Percentiles rank a stretch among this genome's conserved stretches.
Conservation (phyloP, 2,113 vertebrate genomes). For the Onychorhynchus coronatus region DNA sequence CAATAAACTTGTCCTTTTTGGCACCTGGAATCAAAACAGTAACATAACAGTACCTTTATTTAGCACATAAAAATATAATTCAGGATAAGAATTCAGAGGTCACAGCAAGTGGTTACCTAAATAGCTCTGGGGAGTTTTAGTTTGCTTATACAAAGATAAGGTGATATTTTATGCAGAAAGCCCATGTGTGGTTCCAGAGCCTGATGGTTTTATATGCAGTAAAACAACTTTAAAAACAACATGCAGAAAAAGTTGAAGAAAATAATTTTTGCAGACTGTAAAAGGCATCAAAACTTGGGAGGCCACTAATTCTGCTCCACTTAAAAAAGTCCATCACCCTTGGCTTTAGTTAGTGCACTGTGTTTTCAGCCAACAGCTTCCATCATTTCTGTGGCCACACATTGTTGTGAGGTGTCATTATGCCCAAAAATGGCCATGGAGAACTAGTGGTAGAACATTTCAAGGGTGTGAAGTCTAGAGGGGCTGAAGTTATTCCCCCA, state of each 20-base stretch:
- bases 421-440: background rate
- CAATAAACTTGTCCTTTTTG: slow-evolving; percentile 72
- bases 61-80: slow-evolving; percentile 74
- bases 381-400: background rate
- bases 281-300: background rate
- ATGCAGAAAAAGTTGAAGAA: background rate
- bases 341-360: background rate
- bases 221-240: slow-evolving; percentile 29
- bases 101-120: slow-evolving; percentile 76
- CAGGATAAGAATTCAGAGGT: slow-evolving; percentile 73
- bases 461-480: background rate
- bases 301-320: background rate
- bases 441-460: background rate
- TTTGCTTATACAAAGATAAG: slow-evolving; percentile 69
- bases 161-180: slow-evolving; percentile 58
- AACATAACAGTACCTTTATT: slow-evolving; percentile 73
- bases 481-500: background rate
- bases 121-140: slow-evolving; percentile 67
- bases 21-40: slow-evolving; percentile 73
- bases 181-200: slow-evolving; percentile 9
- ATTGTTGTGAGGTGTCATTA: fast-evolving
- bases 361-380: background rate
- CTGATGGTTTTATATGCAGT: slow-evolving; percentile 2
- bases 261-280: slow-evolving; percentile 7
- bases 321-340: background rate